Conservation (phyloP, 2,797 vertebrate genomes). For the Dendrocincla fuliginosa region DNA sequence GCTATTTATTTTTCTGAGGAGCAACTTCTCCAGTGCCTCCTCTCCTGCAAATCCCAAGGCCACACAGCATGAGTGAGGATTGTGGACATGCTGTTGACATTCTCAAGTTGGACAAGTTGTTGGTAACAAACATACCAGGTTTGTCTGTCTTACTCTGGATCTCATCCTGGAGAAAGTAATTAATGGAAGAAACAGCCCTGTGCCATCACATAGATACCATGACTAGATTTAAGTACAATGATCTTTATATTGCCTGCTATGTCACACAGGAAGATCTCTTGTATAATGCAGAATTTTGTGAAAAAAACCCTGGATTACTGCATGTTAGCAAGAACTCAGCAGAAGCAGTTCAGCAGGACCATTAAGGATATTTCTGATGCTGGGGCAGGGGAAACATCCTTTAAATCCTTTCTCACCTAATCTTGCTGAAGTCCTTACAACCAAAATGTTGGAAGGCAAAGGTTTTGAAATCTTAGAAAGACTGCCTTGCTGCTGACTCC, state of each 20-base stretch:
- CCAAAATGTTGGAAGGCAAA: background rate
- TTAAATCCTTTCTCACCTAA: background rate
- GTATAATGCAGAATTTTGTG: background rate
- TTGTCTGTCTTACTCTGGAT: background rate
- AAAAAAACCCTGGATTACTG: background rate
- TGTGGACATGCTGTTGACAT: background rate
- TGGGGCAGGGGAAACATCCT: background rate
- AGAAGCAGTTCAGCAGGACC: background rate
- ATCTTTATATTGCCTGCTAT: background rate
- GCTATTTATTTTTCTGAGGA: background rate
- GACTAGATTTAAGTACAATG: background rate
- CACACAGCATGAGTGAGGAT: background rate
- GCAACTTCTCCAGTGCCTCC: background rate
- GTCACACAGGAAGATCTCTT: background rate
- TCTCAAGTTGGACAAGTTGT: background rate
- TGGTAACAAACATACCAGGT: background rate
- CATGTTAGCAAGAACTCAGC: background rate
- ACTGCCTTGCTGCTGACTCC: background rate
- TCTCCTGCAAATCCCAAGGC: constrained; percentile 8
- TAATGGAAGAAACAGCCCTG: background rate
- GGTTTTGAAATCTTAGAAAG: background rate
- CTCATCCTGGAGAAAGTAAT: background rate
- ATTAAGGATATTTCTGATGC: background rate
- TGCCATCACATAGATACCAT: background rate
- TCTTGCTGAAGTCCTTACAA: background rate